phyloP scores from a whole-genome alignment of 2,113 vertebrate genomes.

The Oriolus oriolus region DNA sequence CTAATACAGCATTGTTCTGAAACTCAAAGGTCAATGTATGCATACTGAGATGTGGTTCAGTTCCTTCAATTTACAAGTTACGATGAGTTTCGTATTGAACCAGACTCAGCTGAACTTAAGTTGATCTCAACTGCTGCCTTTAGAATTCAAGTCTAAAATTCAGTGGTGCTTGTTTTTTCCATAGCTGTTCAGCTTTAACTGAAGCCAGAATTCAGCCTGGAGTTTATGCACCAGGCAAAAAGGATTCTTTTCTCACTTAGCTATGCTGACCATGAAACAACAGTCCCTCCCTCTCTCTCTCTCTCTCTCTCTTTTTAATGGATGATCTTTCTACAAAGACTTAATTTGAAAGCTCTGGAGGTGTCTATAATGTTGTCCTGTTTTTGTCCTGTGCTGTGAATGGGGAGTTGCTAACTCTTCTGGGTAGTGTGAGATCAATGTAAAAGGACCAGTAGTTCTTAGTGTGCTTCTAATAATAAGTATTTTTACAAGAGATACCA shows the following conservation, averaged over 20 bases:
- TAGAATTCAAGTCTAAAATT: not conserved
- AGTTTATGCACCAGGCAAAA: not conserved
- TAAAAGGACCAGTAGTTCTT: not conserved
- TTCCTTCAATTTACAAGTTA: not conserved
- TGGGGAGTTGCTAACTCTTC: not conserved
- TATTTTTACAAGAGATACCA: not conserved
- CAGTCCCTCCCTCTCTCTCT: not conserved
- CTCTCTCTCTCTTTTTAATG: not conserved
- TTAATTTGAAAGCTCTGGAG: not conserved
- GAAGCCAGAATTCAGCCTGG: not conserved
- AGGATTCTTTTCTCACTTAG: not conserved
- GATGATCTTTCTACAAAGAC: not conserved
- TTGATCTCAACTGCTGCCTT: not conserved
- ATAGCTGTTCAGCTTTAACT: not conserved
- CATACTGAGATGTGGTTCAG: not conserved
- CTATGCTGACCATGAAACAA: not conserved
- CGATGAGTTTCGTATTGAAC: not conserved
- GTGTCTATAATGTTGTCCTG: not conserved
- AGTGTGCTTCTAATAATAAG: not conserved
- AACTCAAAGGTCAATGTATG: not conserved
- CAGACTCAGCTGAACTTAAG: not conserved
- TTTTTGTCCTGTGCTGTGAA: not conserved
- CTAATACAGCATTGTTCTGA: not conserved
- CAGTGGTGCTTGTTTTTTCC: not conserved
- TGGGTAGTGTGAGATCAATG: not conserved